These are phyloP conservation scores for Ypsolopha scabrella DNA, from an alignment of 2,888 invertebrate genomes.

Conservation along the genomic window DNA sequence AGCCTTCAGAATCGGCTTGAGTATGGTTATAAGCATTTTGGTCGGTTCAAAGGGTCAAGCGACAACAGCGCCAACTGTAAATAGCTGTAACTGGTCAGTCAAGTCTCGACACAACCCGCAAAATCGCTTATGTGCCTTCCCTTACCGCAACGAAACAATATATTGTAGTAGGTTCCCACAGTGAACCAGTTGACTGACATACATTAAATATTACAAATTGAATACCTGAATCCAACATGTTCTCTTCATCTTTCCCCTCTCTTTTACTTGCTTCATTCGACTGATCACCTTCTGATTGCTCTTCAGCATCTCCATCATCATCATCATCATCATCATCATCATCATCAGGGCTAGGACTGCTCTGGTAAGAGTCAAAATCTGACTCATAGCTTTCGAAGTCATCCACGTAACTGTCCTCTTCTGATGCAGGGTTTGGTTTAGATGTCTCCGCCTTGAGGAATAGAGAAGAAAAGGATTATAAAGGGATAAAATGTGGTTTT, in stretches of 20 bases:
- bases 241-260: slow-evolving; percentile 45
- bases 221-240: slow-evolving; percentile 44
- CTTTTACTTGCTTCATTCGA: slow-evolving; percentile 38
- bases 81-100: too few species aligned
- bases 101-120: too few species aligned
- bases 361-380: slow-evolving; percentile 59
- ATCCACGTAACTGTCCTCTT: slow-evolving; percentile 58
- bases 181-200: too few species aligned
- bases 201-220: too few species aligned
- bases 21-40: too few species aligned
- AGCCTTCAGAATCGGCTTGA: too few species aligned
- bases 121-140: too few species aligned
- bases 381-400: slow-evolving; percentile 66
- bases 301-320: slow-evolving; percentile 10
- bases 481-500: too few species aligned
- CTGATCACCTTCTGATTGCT: slow-evolving; percentile 23
- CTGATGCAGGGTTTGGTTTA: slow-evolving; percentile 18
- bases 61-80: too few species aligned
- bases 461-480: background rate
- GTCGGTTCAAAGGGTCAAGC: too few species aligned
- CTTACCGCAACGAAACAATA: too few species aligned
- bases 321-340: slow-evolving; percentile 10
- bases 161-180: too few species aligned
- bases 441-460: background rate
- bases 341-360: slow-evolving; percentile 15